Evolutionary conservation across 1,140 invertebrate genomes (phyloP).

Genomic region (Leucophenga varia): DNA sequence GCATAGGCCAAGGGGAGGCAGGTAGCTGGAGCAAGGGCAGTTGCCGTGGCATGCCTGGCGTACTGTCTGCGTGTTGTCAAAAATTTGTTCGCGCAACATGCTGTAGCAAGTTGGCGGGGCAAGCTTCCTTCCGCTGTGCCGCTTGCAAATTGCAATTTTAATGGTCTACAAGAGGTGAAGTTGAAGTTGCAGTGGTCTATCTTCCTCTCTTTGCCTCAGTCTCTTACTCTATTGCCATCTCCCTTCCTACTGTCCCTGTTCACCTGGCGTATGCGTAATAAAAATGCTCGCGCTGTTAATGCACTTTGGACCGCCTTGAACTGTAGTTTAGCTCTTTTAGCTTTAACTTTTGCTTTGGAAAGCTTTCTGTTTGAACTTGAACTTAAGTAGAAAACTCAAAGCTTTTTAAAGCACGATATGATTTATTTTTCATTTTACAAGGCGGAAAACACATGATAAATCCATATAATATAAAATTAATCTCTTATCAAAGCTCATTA

Average conservation of each 20-base stretch:
- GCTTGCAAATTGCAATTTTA: slow-evolving; percentile 29
- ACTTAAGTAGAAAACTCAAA: no score
- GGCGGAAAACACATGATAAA: no score
- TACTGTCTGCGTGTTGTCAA: slow-evolving; percentile 12
- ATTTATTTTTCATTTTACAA: no score
- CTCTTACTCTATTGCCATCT: slow-evolving; percentile 3
- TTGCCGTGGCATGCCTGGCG: slow-evolving; percentile 10
- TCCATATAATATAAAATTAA: no score
- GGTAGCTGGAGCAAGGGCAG: slow-evolving; percentile 20
- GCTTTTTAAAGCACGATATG: no score
- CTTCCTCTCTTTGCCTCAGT: background rate
- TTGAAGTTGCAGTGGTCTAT: slow-evolving; percentile 9
- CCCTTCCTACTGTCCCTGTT: no score
- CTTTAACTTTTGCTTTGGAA: no score
- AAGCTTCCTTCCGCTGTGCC: slow-evolving; percentile 4
- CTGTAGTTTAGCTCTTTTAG: no score
- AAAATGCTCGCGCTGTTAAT: no score
- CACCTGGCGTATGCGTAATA: slow-evolving; percentile 29
- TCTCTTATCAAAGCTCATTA: no score
- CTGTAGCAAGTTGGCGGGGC: slow-evolving; percentile 18
- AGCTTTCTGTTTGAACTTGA: no score
- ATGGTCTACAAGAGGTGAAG: slow-evolving; percentile 20
- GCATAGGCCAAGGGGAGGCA: no score
- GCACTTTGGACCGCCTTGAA: slow-evolving; percentile 8
- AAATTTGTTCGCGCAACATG: slow-evolving; percentile 19